Conservation (phyloP, 1,140 invertebrate species). For the Drosophila lini region DNA sequence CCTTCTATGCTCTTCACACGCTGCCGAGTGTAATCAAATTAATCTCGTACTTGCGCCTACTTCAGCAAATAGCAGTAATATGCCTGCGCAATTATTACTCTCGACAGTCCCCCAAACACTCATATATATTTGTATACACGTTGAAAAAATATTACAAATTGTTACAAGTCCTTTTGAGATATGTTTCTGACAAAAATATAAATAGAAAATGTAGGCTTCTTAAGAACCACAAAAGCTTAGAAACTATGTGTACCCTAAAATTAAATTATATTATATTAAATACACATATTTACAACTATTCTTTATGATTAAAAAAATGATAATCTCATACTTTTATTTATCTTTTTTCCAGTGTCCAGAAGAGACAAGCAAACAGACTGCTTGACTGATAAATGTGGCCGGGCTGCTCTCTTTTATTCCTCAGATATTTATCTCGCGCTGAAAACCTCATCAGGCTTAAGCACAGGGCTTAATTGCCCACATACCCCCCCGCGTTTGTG, state of each 20-base stretch:
- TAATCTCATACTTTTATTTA: not conserved
- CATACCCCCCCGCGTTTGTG: conserved; percentile 20
- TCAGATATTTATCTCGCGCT: conserved; percentile 76
- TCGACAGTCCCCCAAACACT: conserved; percentile 16
- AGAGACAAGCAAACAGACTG: conserved; percentile 2
- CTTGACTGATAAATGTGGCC: conserved; percentile 22
- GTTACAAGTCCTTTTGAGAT: not conserved
- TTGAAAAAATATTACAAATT: not conserved
- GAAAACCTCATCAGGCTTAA: conserved; percentile 79
- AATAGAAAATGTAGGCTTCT: not conserved
- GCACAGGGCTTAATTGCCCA: conserved; percentile 71
- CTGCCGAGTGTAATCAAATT: conserved; percentile 66
- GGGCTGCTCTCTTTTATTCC: conserved; percentile 33
- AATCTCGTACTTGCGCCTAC: conserved; percentile 59
- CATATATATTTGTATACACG: not conserved
- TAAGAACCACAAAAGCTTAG: not conserved
- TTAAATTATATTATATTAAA: not conserved
- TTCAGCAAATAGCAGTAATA: conserved; percentile 57
- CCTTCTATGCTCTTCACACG: not conserved
- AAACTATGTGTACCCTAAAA: not conserved
- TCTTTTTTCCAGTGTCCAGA: not conserved
- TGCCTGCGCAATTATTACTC: conserved; percentile 58
- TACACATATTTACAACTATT: not conserved
- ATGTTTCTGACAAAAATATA: too few relatives aligned
- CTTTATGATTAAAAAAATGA: not conserved